Conservation (phyloP, 2,888 invertebrate species). For the Scrobipalpa atriplicella region DNA sequence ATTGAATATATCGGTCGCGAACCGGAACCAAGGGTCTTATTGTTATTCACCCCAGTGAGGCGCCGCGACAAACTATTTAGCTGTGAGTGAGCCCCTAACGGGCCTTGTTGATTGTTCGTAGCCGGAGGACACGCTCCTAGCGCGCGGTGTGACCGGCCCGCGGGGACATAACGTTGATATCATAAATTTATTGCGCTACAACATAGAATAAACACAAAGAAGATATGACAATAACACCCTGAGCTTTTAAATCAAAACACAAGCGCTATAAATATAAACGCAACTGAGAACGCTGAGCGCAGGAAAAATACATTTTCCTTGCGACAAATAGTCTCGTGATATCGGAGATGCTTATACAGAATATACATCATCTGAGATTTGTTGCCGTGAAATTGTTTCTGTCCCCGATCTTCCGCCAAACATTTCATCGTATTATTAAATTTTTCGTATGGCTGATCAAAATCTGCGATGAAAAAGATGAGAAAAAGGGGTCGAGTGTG, state of each 20-base stretch:
- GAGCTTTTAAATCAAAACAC: slow-evolving; percentile 39
- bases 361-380: slow-evolving; percentile 60
- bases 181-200: background rate
- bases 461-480: slow-evolving; percentile 39
- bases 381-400: slow-evolving; percentile 61
- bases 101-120: slow-evolving; percentile 34
- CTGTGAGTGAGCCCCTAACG: slow-evolving; percentile 54
- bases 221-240: slow-evolving; percentile 3
- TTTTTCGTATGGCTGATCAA: slow-evolving; percentile 49
- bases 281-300: slow-evolving; percentile 45
- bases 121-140: background rate
- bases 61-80: slow-evolving; percentile 70
- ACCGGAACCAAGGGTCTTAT: slow-evolving; percentile 74
- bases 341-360: slow-evolving; percentile 55
- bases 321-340: slow-evolving; percentile 53
- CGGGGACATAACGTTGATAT: background rate
- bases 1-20: slow-evolving; percentile 71
- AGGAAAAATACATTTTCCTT: slow-evolving; percentile 50
- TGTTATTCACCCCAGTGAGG: slow-evolving; percentile 76
- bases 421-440: slow-evolving; percentile 52
- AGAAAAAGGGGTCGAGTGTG: slow-evolving; percentile 33
- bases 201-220: background rate
- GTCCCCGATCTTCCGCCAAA: slow-evolving; percentile 45
- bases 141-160: background rate
- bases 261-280: slow-evolving; percentile 48